These are phyloP conservation scores for Baccha elongata DNA, from an alignment of 2,888 invertebrate species.

Conservation along the genomic window DNA sequence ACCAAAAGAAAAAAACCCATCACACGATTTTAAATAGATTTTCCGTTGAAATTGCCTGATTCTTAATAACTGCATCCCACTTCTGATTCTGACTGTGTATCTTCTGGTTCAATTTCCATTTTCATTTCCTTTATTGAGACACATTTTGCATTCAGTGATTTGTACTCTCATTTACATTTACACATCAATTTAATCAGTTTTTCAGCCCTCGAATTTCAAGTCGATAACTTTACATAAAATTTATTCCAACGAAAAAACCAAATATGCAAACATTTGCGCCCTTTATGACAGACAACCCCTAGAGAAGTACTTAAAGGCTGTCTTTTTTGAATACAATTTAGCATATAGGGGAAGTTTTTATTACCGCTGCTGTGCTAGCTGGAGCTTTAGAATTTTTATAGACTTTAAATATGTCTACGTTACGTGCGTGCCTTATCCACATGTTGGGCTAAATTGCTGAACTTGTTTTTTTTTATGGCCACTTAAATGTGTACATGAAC, in stretches of 20 bases:
- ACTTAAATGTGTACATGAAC: conserved; percentile 4
- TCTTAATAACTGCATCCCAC: too few relatives aligned
- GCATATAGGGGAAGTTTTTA: conserved; percentile 24
- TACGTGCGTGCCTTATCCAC: conserved; percentile 45
- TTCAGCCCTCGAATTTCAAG: conserved; percentile 17
- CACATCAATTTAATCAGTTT: conserved; percentile 6
- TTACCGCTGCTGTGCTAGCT: conserved; percentile 2
- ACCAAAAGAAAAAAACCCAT: too few relatives aligned
- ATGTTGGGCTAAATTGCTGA: conserved; percentile 10
- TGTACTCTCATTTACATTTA: conserved; percentile 4
- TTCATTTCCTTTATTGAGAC: conserved; percentile 20
- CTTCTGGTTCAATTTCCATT: conserved; percentile 10
- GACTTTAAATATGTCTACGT: conserved; percentile 40
- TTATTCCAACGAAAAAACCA: neutral
- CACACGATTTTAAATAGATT: too few relatives aligned
- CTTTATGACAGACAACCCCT: conserved; percentile 40
- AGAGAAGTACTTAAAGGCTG: conserved; percentile 18
- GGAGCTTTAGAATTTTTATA: conserved; percentile 31
- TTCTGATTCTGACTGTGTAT: too few relatives aligned
- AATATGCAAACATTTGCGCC: conserved; percentile 19
- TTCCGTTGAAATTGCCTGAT: too few relatives aligned
- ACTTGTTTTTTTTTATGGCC: conserved; percentile 33
- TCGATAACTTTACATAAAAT: conserved; percentile 25
- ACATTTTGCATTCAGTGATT: conserved; percentile 2
- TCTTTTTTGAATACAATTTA: neutral